Evolutionary conservation across 1,140 invertebrate genomes (phyloP).

Genomic region (Leptopilina boulardi): DNA sequence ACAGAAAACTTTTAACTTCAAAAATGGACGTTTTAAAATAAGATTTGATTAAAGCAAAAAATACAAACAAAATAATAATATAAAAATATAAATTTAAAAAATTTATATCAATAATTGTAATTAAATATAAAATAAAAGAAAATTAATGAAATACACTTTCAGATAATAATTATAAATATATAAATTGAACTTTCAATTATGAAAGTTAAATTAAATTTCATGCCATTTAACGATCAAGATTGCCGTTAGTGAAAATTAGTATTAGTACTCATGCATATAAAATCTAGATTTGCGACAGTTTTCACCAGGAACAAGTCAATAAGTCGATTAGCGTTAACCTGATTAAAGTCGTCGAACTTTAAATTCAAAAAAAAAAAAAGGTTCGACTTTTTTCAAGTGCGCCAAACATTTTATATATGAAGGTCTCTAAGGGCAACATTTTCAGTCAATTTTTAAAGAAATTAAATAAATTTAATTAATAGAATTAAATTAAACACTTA

Average conservation of each 20-base stretch:
- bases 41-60: too few species aligned
- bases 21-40: background rate
- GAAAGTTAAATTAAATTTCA: background rate
- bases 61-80: too few species aligned
- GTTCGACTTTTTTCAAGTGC: background rate
- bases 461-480: too few species aligned
- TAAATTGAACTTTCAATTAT: background rate
- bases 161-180: background rate
- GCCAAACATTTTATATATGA: too few species aligned
- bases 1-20: too few species aligned
- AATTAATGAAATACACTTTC: background rate
- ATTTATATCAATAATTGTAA: too few species aligned
- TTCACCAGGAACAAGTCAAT: conserved; percentile 11
- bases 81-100: too few species aligned
- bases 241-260: background rate
- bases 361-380: background rate
- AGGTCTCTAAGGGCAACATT: too few species aligned
- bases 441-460: too few species aligned
- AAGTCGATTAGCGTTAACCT: background rate
- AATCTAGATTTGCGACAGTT: background rate
- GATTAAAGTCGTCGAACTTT: background rate
- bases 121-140: background rate
- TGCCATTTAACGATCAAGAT: background rate
- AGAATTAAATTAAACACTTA: too few species aligned
- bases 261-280: background rate